Conservation (phyloP, 2,888 invertebrate genomes). For the Netelia virgata region DNA sequence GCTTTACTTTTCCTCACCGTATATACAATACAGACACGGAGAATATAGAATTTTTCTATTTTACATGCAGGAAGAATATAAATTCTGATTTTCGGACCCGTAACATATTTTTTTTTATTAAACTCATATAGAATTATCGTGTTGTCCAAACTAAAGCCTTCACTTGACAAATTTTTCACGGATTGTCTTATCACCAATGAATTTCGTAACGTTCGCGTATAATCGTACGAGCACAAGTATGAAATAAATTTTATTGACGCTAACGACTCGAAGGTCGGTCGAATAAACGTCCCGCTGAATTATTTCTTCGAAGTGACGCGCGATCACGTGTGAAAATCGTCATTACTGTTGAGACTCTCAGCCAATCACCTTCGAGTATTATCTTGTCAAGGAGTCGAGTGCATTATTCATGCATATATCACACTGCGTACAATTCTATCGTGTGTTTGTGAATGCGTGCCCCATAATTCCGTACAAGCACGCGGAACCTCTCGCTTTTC, state of each 20-base stretch:
- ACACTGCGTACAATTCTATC: constrained; percentile 36
- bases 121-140: neutral
- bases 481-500: constrained; percentile 49
- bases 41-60: neutral
- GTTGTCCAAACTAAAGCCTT: neutral
- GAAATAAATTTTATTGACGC: neutral
- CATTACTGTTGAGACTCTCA: neutral
- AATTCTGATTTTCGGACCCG: neutral
- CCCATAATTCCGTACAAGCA: constrained; percentile 49
- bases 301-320: neutral
- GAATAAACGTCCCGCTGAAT: neutral
- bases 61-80: neutral
- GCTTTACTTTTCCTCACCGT: no score
- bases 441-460: constrained; percentile 55
- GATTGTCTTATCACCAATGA: neutral
- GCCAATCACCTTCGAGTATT: constrained; percentile 27
- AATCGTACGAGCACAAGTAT: neutral
- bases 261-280: neutral
- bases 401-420: constrained; percentile 14
- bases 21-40: neutral
- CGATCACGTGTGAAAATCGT: constrained; percentile 36
- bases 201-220: neutral
- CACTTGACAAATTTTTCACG: neutral
- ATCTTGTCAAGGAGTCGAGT: constrained; percentile 34
- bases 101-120: neutral